These are phyloP conservation scores for Pantherophis guttatus DNA, from an alignment of 2,113 vertebrate genomes.

Conservation along the genomic window DNA sequence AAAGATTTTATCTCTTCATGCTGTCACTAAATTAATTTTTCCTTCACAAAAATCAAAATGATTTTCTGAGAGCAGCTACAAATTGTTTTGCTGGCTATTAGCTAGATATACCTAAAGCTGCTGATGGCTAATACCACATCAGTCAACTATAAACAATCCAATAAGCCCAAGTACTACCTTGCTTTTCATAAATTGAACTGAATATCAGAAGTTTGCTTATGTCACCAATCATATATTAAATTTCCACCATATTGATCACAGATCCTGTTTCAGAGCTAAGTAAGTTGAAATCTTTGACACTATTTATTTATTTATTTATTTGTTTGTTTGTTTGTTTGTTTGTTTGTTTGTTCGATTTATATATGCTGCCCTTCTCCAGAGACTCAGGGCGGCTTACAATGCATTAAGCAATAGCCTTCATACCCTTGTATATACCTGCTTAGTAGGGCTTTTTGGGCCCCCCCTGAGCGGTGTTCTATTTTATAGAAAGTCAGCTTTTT, in stretches of 20 bases:
- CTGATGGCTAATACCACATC: background rate
- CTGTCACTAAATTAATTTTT: slow-evolving; percentile 17
- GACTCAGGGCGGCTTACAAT: too few species aligned
- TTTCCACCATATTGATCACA: background rate
- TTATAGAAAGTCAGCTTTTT: too few species aligned
- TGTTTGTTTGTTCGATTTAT: too few species aligned
- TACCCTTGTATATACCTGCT: too few species aligned
- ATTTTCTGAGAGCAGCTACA: slow-evolving; percentile 4
- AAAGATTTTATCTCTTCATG: slow-evolving; percentile 23
- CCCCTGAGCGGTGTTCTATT: too few species aligned
- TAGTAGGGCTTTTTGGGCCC: too few species aligned
- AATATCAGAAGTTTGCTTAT: background rate
- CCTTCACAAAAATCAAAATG: slow-evolving; percentile 8
- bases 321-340: too few species aligned
- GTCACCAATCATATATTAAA: background rate
- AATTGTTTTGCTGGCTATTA: slow-evolving; percentile 18
- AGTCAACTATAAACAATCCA: slow-evolving; percentile 3
- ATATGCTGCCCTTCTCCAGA: too few species aligned
- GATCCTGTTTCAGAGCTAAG: background rate
- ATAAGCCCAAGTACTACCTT: background rate
- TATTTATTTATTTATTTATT: too few species aligned
- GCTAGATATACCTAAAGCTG: slow-evolving; percentile 17
- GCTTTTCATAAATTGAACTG: background rate
- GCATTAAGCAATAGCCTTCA: too few species aligned
- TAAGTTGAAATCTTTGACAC: background rate